Evolutionary conservation across 2,888 invertebrate species (phyloP).

Genomic region (Acanthosepion lycidas): DNA sequence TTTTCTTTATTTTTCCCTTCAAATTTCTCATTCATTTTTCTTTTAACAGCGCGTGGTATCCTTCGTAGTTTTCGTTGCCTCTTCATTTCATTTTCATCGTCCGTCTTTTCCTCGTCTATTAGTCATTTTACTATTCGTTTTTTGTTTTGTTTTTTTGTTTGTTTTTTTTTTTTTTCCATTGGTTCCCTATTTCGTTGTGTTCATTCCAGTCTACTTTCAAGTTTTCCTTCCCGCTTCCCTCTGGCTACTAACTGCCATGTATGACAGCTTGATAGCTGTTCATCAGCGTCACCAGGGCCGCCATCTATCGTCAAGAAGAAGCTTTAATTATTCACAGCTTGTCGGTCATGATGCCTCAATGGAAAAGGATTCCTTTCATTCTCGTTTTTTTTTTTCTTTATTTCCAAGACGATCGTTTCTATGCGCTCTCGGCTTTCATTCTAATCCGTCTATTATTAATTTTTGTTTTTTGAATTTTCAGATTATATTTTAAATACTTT

Average conservation of each 20-base stretch:
- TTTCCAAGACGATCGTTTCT: background rate
- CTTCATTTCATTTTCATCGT: too few relatives aligned
- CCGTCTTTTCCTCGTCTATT: too few relatives aligned
- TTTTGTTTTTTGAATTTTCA: too few relatives aligned
- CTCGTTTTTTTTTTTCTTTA: background rate
- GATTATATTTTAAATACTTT: too few relatives aligned
- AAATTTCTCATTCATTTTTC: too few relatives aligned
- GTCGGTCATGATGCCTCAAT: background rate
- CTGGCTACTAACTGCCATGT: background rate
- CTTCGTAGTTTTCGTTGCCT: too few relatives aligned
- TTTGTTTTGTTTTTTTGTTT: too few relatives aligned
- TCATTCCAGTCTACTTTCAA: background rate
- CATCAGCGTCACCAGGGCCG: background rate
- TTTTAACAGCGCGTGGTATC: too few relatives aligned
- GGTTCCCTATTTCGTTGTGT: background rate
- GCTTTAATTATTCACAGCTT: constrained; percentile 23
- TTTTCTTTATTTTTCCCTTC: too few relatives aligned
- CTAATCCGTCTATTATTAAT: background rate
- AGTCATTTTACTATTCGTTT: background rate
- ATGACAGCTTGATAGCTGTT: constrained; percentile 6
- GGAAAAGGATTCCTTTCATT: background rate
- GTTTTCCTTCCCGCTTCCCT: background rate
- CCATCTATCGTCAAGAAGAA: background rate
- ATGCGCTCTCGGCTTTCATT: background rate
- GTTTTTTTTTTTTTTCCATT: background rate